Evolutionary conservation across 2,888 invertebrate genomes (phyloP), one percentile per base, ranked within the genome.

Genomic region (Aromia moschata): DNA sequence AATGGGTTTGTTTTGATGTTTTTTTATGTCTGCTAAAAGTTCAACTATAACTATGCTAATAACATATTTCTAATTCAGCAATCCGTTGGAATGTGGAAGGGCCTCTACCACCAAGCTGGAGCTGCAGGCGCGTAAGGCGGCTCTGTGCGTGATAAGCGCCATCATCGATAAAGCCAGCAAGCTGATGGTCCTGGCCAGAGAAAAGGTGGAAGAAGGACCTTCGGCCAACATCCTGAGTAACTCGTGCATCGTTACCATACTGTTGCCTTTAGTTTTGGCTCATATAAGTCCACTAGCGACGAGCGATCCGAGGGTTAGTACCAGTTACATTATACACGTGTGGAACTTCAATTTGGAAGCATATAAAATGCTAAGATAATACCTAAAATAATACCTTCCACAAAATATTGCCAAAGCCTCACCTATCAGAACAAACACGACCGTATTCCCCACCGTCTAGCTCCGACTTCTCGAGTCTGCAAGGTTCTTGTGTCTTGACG

Each of bases 241-340:
- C 36, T 86, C 89, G 1, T 84, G 84, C 62, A 80, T 88, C 36
- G 77, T 91, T 74, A 93, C 87, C 31, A 92, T 90, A 0, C 83
- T 97, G 41, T 79, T 97, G 69, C 96, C 96, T 0, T 84, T 93
- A 60, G 88, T 93, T 11, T 84, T 95, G 74, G 93, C 95, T 4
- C 93, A 94, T 73, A 87, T 96, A 49, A 90, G 91, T 64, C 92
- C 94, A 12, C 85, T 93, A 33, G 89, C 88, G 5, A 86, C 87
- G 9, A 90, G 90, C 52, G 96, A 96, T 81, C 91, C 95, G 0
- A 88, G 90, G 84, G 93, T 92, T 76, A 80, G 78, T 56, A 36
- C n/a, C n/a, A n/a, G n/a, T n/a, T n/a, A n/a, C n/a, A n/a, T n/a
- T n/a, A n/a, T n/a, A n/a, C n/a, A n/a, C n/a, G n/a, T n/a, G n/a